phyloP scores from a whole-genome alignment of 2,113 vertebrate genomes.

The Saccopteryx bilineata region DNA sequence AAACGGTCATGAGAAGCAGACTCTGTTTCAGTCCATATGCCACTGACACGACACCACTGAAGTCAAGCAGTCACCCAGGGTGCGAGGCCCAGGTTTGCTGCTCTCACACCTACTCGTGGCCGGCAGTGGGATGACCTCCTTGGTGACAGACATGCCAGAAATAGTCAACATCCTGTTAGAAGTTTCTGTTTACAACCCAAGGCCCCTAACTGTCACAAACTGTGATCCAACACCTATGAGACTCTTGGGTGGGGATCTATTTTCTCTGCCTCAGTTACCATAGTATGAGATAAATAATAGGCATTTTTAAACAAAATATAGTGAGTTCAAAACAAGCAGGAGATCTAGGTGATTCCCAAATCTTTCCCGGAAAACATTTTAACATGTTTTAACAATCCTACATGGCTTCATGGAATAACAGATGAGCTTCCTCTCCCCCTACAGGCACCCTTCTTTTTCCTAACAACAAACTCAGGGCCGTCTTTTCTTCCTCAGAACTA shows the following conservation, averaged over 20 bases:
- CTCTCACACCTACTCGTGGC: background rate
- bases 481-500: background rate
- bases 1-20: background rate
- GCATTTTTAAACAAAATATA: background rate
- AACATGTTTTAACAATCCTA: background rate
- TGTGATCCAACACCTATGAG: background rate
- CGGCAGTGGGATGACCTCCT: background rate
- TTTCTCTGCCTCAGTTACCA: background rate
- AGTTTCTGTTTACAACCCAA: background rate
- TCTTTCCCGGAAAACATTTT: background rate
- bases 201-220: background rate
- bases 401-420: background rate
- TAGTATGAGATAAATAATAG: background rate
- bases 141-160: background rate
- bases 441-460: background rate
- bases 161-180: background rate
- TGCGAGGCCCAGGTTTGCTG: background rate
- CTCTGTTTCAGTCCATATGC: background rate
- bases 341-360: background rate
- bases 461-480: background rate
- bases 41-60: background rate
- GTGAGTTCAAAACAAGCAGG: background rate
- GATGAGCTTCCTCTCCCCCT: background rate
- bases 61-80: background rate
- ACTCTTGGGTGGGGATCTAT: background rate